These are phyloP conservation scores for Silurus meridionalis DNA, from an alignment of 2,113 vertebrate genomes.

Conservation along the genomic window DNA sequence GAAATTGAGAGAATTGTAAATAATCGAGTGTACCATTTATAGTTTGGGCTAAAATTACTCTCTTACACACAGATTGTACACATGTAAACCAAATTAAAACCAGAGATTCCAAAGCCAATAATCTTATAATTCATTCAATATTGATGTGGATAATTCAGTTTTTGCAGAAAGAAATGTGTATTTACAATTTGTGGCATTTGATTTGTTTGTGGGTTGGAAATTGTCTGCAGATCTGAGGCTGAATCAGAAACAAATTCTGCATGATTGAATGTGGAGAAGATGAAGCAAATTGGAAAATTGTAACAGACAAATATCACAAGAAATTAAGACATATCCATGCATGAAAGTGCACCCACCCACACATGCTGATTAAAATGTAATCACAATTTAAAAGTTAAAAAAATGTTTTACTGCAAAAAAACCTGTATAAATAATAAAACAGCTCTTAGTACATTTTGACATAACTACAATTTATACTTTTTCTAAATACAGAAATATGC, in stretches of 20 bases:
- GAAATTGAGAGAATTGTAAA: neutral
- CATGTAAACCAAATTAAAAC: neutral
- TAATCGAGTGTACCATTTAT: neutral
- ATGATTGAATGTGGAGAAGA: constrained; percentile 14
- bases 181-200: neutral
- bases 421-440: constrained; percentile 28
- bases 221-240: constrained; percentile 33
- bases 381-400: too few relatives aligned
- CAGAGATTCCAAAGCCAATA: neutral
- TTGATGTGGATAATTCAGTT: constrained; percentile 7
- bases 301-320: constrained; percentile 4
- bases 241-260: constrained; percentile 13
- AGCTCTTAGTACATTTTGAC: constrained; percentile 31
- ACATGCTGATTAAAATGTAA: constrained; percentile 27
- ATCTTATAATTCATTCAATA: constrained; percentile 5
- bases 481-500: neutral
- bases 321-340: neutral
- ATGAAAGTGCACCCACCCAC: constrained; percentile 1
- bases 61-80: neutral
- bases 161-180: neutral
- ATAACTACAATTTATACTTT: neutral
- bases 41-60: neutral
- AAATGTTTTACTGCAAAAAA: neutral
- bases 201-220: neutral
- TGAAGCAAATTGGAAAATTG: neutral